A percentile compares a stretch with the other conserved stretches of the same genome.
Conservation (phyloP, 1,140 invertebrate genomes). For the Heliconius melpomene region DNA sequence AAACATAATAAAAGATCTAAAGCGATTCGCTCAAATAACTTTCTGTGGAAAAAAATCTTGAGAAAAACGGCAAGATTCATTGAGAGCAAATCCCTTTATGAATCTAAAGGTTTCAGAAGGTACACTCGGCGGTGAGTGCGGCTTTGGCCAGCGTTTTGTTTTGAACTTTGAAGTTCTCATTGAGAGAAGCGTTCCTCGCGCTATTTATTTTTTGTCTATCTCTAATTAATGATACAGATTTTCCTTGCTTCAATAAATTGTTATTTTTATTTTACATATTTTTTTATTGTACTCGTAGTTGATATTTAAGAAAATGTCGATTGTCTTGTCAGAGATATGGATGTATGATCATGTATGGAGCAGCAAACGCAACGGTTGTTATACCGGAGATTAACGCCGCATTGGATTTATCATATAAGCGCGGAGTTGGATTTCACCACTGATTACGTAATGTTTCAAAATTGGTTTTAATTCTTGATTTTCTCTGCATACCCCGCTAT, state of each 20-base stretch:
- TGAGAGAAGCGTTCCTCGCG: not conserved
- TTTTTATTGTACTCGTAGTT: too few species aligned
- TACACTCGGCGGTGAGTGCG: conserved; percentile 15
- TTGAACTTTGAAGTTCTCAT: conserved; percentile 12
- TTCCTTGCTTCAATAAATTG: not conserved
- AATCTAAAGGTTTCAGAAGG: conserved; percentile 16
- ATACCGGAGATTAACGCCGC: too few species aligned
- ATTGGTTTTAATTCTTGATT: too few species aligned
- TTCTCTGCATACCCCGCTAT: too few species aligned
- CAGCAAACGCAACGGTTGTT: too few species aligned
- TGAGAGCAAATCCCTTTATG: conserved; percentile 25
- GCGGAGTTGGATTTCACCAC: too few species aligned
- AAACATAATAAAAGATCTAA: conserved; percentile 11
- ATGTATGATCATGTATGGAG: too few species aligned
- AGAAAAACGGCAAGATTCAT: conserved; percentile 23
- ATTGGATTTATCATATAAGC: too few species aligned
- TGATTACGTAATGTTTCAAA: too few species aligned
- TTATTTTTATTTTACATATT: too few species aligned
- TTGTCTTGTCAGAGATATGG: too few species aligned
- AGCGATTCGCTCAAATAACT: conserved; percentile 16
- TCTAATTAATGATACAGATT: not conserved
- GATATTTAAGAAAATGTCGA: too few species aligned
- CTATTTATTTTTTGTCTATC: not conserved
- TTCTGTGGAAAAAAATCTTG: not conserved
- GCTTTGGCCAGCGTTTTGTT: conserved; percentile 25